Percentiles rank a stretch among this genome's conserved stretches.
phyloP scores from a whole-genome alignment of 2,888 invertebrate genomes.

The Lasioglossum marginatum region DNA sequence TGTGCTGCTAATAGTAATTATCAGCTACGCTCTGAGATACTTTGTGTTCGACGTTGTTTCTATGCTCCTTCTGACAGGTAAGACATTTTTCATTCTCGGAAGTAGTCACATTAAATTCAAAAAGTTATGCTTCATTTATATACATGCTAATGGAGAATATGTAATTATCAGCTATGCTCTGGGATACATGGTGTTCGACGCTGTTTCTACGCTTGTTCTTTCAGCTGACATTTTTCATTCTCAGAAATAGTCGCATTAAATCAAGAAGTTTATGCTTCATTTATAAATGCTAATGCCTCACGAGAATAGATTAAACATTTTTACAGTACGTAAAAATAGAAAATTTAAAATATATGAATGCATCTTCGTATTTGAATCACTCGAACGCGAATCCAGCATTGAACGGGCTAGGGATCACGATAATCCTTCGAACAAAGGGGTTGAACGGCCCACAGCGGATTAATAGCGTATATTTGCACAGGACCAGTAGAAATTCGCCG shows the following conservation, averaged over 20 bases:
- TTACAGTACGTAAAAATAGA: too few species aligned
- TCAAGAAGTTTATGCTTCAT: too few species aligned
- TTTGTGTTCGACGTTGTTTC: too few species aligned
- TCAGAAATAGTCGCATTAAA: too few species aligned
- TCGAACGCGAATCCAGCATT: background rate
- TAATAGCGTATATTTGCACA: constrained; percentile 48
- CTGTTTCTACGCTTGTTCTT: background rate
- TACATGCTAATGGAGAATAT: too few species aligned
- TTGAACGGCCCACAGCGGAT: constrained; percentile 62
- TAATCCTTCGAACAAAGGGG: constrained; percentile 65
- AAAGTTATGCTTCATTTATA: too few species aligned
- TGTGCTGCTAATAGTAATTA: background rate
- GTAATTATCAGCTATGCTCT: background rate
- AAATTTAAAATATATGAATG: too few species aligned
- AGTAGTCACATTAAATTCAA: too few species aligned
- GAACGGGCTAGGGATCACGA: constrained; percentile 1
- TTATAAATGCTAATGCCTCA: too few species aligned
- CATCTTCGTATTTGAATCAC: background rate
- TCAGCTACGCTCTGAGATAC: background rate
- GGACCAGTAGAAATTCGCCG: background rate
- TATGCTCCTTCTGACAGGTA: background rate
- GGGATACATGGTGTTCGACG: background rate
- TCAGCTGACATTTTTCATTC: background rate
- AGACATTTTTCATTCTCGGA: background rate
- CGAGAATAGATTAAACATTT: too few species aligned